Conservation (phyloP, 2,113 vertebrate genomes). For the Forbesichthys papilliferus region DNA sequence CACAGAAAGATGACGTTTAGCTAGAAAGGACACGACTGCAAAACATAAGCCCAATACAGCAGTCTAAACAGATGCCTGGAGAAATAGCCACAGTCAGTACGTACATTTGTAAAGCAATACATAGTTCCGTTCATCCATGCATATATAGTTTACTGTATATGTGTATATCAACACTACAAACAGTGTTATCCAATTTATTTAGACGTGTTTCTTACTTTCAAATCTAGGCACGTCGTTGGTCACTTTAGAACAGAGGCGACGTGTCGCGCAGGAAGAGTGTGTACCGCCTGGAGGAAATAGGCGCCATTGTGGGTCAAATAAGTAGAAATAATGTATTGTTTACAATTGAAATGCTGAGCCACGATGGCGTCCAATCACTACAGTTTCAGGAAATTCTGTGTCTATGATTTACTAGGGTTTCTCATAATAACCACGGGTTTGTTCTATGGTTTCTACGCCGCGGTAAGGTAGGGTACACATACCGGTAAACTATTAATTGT, state of each 20-base stretch:
- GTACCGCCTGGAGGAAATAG: conserved; percentile 21
- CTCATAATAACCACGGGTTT: conserved; percentile 7
- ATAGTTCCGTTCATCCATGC: fast-evolving
- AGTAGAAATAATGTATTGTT: fast-evolving
- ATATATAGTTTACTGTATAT: no score
- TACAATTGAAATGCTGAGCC: conserved; percentile 37
- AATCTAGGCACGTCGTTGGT: conserved; percentile 11
- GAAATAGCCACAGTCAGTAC: neutral
- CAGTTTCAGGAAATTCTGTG: conserved; percentile 20
- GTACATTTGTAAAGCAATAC: neutral
- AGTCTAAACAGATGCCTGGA: conserved; percentile 55
- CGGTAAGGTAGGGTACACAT: conserved; percentile 4
- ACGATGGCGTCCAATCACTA: conserved; percentile 37
- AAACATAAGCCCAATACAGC: conserved; percentile 56
- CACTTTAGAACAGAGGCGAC: conserved; percentile 37
- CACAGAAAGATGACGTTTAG: conserved; percentile 63
- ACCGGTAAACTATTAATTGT: no score
- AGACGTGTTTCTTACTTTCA: neutral
- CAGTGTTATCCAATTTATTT: neutral
- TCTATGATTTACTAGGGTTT: no score
- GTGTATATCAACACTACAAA: no score
- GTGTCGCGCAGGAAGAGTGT: conserved; percentile 56
- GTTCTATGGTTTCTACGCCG: conserved; percentile 20
- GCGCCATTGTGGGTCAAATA: conserved; percentile 69
- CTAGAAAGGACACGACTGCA: conserved; percentile 80